Percentiles rank a stretch among this genome's conserved stretches.
Evolutionary conservation across 2,888 invertebrate genomes (phyloP).

Genomic region (Zygothrica quintamaculata): DNA sequence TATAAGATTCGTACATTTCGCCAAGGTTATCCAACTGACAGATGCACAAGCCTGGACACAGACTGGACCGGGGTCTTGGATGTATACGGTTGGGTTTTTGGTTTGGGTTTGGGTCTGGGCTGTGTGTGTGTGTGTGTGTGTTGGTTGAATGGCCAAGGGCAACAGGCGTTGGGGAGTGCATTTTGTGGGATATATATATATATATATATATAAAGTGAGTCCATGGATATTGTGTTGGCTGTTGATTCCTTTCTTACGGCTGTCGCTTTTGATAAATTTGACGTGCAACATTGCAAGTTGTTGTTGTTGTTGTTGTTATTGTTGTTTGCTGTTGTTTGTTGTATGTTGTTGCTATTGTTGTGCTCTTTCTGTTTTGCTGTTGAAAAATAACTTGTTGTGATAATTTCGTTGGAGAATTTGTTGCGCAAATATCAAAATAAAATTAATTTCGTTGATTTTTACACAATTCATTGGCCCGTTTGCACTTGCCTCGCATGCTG

Average conservation of each 20-base stretch:
- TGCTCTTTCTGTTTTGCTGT: conserved; percentile 23
- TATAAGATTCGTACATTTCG: conserved; percentile 45
- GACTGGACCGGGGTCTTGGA: too few species aligned
- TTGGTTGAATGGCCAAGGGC: conserved; percentile 1
- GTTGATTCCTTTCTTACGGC: conserved; percentile 66
- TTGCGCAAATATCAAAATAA: conserved; percentile 78
- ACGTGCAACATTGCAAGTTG: conserved; percentile 48
- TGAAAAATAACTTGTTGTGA: conserved; percentile 78
- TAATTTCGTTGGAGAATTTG: conserved; percentile 70
- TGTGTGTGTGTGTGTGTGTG: not conserved
- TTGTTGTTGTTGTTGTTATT: conserved; percentile 40
- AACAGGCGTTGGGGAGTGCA: not conserved
- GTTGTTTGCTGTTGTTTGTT: conserved; percentile 22
- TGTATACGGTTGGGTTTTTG: too few species aligned
- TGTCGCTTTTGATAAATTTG: conserved; percentile 77
- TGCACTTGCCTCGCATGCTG: conserved; percentile 44
- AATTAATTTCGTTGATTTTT: conserved; percentile 71
- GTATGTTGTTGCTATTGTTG: conserved; percentile 15
- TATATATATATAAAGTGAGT: too few species aligned
- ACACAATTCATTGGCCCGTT: conserved; percentile 30
- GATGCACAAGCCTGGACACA: conserved; percentile 41
- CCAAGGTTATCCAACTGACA: conserved; percentile 68
- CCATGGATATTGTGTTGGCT: conserved; percentile 8
- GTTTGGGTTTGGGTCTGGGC: not conserved
- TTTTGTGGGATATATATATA: too few species aligned